A percentile compares a stretch with the other conserved stretches of the same genome.
Evolutionary conservation across 2,888 invertebrate genomes (phyloP).

Genomic region (Drosophila helvetica): DNA sequence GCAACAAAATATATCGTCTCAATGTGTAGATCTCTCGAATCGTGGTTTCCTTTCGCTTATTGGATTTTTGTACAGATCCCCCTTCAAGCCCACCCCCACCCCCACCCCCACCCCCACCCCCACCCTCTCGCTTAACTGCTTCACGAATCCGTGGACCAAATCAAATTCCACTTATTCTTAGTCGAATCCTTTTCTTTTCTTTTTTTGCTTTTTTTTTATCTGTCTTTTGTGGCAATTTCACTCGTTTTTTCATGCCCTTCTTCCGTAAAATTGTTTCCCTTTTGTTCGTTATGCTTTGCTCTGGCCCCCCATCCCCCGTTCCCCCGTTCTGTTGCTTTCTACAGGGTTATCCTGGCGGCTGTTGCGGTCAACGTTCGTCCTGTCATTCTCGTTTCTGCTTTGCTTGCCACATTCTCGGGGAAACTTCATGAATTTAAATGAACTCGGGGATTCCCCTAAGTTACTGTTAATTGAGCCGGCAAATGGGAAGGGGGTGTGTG

Average conservation of each 20-base stretch:
- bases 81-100: not conserved
- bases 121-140: not conserved
- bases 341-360: conserved; percentile 26
- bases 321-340: conserved; percentile 41
- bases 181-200: not conserved
- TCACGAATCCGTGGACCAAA: conserved; percentile 47
- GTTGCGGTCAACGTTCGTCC: conserved; percentile 46
- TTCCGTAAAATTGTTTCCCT: conserved; percentile 41
- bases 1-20: not conserved
- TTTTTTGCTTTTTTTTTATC: conserved; percentile 5
- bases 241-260: conserved; percentile 30
- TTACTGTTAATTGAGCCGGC: conserved; percentile 70
- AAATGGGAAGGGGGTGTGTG: conserved; percentile 12
- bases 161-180: conserved; percentile 45
- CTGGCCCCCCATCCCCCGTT: not conserved
- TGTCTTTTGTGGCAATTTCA: conserved; percentile 17
- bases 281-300: conserved; percentile 6
- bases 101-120: not conserved
- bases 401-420: conserved; percentile 32
- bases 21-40: not conserved
- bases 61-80: not conserved
- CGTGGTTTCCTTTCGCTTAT: not conserved
- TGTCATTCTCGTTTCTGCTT: conserved; percentile 36
- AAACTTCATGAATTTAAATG: conserved; percentile 61
- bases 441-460: conserved; percentile 38